phyloP scores from a whole-genome alignment of 2,113 vertebrate species.

The Urocynchramus pylzowi region DNA sequence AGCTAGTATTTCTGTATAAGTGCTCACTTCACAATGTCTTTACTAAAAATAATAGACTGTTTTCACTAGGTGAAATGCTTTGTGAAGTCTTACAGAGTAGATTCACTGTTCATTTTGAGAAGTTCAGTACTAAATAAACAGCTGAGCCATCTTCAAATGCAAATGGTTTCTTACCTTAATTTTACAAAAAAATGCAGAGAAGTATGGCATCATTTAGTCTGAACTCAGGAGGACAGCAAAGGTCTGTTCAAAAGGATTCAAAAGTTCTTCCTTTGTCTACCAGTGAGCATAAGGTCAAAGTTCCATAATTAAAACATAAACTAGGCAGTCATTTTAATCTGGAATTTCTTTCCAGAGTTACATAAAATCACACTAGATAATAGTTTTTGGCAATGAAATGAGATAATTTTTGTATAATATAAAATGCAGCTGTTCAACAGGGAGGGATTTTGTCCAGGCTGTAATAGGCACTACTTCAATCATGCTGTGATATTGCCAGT shows the following conservation, averaged over 20 bases:
- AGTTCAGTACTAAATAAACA: not conserved
- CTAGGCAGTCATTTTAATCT: not conserved
- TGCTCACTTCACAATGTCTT: not conserved
- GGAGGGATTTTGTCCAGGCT: not conserved
- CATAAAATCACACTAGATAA: not conserved
- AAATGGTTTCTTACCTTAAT: not conserved
- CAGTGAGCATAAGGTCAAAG: not conserved
- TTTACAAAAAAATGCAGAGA: not conserved
- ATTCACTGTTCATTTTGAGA: not conserved
- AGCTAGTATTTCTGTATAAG: not conserved
- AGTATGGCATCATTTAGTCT: not conserved
- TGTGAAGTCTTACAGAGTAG: not conserved
- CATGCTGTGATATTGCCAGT: not conserved
- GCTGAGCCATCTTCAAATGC: not conserved
- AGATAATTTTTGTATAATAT: not conserved
- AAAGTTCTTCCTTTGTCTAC: not conserved
- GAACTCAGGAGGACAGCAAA: not conserved
- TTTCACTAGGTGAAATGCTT: not conserved
- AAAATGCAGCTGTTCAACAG: slow-evolving; percentile 4
- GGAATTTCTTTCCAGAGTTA: not conserved
- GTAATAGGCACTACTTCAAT: not conserved
- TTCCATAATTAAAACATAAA: not conserved
- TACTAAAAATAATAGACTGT: not conserved
- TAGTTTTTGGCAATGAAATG: not conserved
- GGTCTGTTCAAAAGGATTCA: not conserved